Base-by-base conservation (phyloP, 2,113 vertebrate species). In the Melanocharis versteri region DNA sequence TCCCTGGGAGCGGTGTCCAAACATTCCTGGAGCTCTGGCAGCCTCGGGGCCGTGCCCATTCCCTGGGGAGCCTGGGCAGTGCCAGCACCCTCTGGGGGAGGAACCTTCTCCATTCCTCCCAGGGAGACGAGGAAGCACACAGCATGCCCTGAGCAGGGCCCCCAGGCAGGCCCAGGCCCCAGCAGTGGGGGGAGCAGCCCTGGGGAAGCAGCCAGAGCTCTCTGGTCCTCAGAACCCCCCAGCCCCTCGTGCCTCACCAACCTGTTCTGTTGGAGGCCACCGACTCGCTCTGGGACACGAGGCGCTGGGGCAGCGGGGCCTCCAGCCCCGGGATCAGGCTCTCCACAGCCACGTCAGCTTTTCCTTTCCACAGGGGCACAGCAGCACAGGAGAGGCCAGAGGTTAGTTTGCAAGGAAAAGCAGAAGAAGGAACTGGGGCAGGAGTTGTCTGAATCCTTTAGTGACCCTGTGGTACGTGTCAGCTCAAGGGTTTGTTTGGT, bases 301-400 rank as follows among this genome's bases (percentile, higher is more conserved):
- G 98, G 85, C 97, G 97, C 89, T 98, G 99, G 64, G 98, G 94
- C 97, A 98, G 96, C 0, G 98, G 99, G 24, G 98, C 98, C 97
- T 99, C 99, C 77, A 99, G 98, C 97, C 99, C 99, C 5, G 99
- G 98, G 66, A 99, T 99, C 71, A 99, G 98, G 75, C 99, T 98
- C 97, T 99, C 99, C 94, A 99, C 98, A 77, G 97, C 98, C 83
- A 98, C 85, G 7, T 98, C 99, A 18, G 97, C 54, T 97, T 98
- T 98, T 92, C 98, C 98, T 98, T 98, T 95, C 85, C 91, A 60
- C 48, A 31, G 3, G 79, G 47, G 86, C 37, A 69, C 40, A 56
- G 79, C 6, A 92, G 27, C 83, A 96, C 73, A 97, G 66, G 56
- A 94, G 93, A 97, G 98, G 91, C 40, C 75, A 94, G 66, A 77